Base-by-base conservation (phyloP, 1,140 invertebrate genomes). In the Melitaea cinxia region DNA sequence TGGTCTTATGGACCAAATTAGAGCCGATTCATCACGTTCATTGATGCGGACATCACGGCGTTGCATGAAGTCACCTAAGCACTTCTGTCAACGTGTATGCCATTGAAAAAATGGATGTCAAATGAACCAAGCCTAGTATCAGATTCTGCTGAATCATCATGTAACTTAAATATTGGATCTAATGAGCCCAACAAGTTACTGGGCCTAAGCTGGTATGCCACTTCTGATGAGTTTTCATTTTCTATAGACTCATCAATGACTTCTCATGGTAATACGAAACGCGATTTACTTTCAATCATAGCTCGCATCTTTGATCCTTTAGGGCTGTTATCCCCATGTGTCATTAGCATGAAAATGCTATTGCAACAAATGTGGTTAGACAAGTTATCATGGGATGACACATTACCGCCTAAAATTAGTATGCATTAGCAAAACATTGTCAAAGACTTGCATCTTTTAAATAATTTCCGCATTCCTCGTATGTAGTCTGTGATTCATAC, bases 261-360 rank as follows among this genome's bases (percentile, higher is more conserved):
- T n/a, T n/a, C 28, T 10, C 26, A 17, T 4, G 39, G n/a, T 1
- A 60, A 49, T 49, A 66, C 56, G 0, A 77, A 72, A 53, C 65
- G 69, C 12, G 52, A 50, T 5, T 65, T 78, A 9, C 57, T 78
- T 2, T 70, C 72, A 23, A 21, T 69, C 12, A 68, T 73, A 12
- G 45, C 69, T 28, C 54, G 63, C 12, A 72, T 75, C 9, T 75
- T 72, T 62, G 69, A 75, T 39, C 72, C 68, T 14, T 9, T 72
- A 17, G 64, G 68, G 2, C 26, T 70, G 10, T 1, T 70, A 33
- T 10, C 56, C 26, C 65, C 72, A 26, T 56, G 42, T 50, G 53
- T 73, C 4, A 64, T 73, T 14, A 26, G 4, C 7, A 56, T 69
- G 39, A 73, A 69, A 62, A 66, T 69, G 1, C n/a, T 66, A 6